A percentile compares a stretch with the other conserved stretches of the same genome.
phyloP scores from a whole-genome alignment of 2,888 invertebrate genomes.

The Tuberolachnus salignus region DNA sequence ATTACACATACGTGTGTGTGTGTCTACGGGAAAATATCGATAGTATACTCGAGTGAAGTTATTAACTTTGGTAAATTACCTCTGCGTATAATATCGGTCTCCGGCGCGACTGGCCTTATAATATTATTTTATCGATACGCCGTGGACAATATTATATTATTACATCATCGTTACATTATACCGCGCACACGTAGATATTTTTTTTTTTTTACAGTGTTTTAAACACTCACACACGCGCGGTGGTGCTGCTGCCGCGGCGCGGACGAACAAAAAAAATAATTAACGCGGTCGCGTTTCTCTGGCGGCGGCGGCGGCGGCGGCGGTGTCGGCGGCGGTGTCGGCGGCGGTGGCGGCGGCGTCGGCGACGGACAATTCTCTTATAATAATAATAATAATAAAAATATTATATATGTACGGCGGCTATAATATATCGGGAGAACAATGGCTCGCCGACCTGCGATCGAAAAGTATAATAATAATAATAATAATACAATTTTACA shows the following conservation, averaged over 20 bases:
- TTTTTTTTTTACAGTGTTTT: not conserved
- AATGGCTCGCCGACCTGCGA: too few species aligned
- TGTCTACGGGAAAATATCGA: conserved; percentile 29
- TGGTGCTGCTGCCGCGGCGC: not conserved
- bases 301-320: too few species aligned
- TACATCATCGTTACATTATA: too few species aligned
- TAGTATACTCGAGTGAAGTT: conserved; percentile 22
- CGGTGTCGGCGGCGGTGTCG: too few species aligned
- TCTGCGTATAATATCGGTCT: not conserved
- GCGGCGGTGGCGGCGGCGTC: too few species aligned
- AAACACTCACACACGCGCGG: not conserved
- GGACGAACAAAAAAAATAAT: not conserved
- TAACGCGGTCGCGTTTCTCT: too few species aligned
- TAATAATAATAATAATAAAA: too few species aligned
- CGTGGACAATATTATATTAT: not conserved
- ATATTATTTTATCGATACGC: not conserved
- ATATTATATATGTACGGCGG: too few species aligned
- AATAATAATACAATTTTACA: too few species aligned
- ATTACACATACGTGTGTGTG: not conserved
- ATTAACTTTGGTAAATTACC: conserved; percentile 53
- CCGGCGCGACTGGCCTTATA: not conserved
- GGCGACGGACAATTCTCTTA: too few species aligned
- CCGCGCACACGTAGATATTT: not conserved
- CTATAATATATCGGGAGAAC: too few species aligned
- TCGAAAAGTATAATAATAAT: too few species aligned